Conservation (phyloP, 2,888 invertebrate species). For the Morpho deidamia region DNA sequence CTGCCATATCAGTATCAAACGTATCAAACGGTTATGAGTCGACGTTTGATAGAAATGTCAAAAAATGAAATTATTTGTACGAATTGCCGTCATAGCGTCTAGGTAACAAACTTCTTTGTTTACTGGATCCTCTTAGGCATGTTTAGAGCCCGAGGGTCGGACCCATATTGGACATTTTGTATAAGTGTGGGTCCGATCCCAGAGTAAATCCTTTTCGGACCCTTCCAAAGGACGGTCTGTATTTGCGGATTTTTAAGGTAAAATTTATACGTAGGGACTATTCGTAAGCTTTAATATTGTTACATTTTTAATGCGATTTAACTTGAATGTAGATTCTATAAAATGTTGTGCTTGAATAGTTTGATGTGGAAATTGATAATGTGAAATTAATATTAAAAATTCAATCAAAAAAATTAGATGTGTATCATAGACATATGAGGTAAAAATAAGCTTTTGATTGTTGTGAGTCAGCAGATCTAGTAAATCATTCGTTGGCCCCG, state of each 20-base stretch:
- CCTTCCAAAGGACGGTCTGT: constrained; percentile 73
- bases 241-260: constrained; percentile 79
- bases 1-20: no score
- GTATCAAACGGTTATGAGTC: no score
- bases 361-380: no score
- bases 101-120: constrained; percentile 71
- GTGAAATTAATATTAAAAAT: no score
- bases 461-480: no score
- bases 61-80: no score
- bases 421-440: no score
- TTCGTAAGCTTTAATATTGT: constrained; percentile 30
- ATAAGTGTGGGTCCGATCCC: constrained; percentile 75
- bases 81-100: constrained; percentile 35
- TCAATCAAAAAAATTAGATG: no score
- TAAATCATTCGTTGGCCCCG: no score
- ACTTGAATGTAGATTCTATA: constrained; percentile 1
- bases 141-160: constrained; percentile 48
- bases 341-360: neutral
- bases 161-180: constrained; percentile 76
- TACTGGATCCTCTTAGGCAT: constrained; percentile 60
- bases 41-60: no score
- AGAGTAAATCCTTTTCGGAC: constrained; percentile 76
- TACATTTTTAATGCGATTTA: constrained; percentile 35
- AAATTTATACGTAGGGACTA: constrained; percentile 68
- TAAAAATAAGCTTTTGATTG: no score